Percentiles rank a stretch among this genome's conserved stretches.
These are phyloP conservation scores for Lacerta bilineata DNA, from an alignment of 2,797 vertebrate species.

Conservation along the genomic window DNA sequence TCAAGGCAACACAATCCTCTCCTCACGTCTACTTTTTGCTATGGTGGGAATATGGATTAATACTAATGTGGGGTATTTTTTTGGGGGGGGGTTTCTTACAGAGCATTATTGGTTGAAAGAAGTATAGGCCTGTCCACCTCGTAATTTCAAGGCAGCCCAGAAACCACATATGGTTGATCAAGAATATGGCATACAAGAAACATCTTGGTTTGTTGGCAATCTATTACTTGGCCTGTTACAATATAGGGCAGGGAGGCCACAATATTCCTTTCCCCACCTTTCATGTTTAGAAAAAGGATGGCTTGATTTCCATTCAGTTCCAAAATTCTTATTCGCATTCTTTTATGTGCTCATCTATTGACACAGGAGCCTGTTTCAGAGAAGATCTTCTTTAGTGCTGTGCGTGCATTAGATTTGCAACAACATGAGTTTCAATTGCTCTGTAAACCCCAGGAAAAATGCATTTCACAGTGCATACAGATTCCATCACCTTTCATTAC, in stretches of 20 bases:
- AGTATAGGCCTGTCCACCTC: no score
- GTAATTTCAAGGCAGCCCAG: neutral
- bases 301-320: constrained; percentile 9
- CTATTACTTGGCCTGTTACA: neutral
- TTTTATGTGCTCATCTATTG: constrained; percentile 14
- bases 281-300: neutral
- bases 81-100: neutral
- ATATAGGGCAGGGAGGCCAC: no score
- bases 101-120: neutral
- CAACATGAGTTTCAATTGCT: neutral
- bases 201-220: neutral
- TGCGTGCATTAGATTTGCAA: neutral
- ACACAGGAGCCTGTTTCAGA: neutral
- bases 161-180: neutral
- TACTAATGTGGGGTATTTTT: no score
- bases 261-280: neutral
- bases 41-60: no score
- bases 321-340: constrained; percentile 9
- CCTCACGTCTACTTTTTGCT: no score
- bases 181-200: no score
- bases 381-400: neutral
- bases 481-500: neutral
- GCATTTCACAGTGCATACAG: constrained; percentile 1
- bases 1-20: no score
- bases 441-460: constrained; percentile 16